Conservation (phyloP, 2,888 invertebrate genomes). For the Eudemis profundana region DNA sequence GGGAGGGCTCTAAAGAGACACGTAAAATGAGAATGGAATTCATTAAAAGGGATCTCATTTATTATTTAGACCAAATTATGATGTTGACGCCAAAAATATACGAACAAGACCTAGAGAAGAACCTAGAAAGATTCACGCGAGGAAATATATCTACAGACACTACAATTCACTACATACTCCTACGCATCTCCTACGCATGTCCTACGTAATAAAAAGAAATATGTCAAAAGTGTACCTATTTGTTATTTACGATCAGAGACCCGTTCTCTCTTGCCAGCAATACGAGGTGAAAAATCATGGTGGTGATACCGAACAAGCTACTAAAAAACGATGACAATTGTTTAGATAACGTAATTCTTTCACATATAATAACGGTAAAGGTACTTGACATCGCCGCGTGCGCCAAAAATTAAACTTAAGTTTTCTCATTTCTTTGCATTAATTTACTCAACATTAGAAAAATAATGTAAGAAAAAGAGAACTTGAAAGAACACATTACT, state of each 20-base stretch:
- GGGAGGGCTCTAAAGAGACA: not conserved
- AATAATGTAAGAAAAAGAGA: slow-evolving; percentile 16
- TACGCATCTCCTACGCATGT: no score
- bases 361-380: no score
- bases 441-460: not conserved
- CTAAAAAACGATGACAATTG: no score
- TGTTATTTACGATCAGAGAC: not conserved
- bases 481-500: slow-evolving; percentile 71
- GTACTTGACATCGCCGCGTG: no score
- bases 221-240: not conserved
- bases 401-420: no score
- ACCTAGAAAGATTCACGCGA: not conserved
- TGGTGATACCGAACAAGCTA: no score
- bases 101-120: no score
- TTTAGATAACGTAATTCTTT: no score
- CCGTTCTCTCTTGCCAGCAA: not conserved
- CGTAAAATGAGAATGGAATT: slow-evolving; percentile 12
- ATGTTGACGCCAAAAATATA: not conserved
- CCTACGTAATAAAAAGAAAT: no score
- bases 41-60: slow-evolving; percentile 7
- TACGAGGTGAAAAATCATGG: no score
- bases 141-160: not conserved
- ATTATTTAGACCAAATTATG: not conserved
- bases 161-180: no score
- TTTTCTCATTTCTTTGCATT: no score